Evolutionary conservation across 2,797 vertebrate species (phyloP).

Genomic region (Pseudotriccus pelzelni): DNA sequence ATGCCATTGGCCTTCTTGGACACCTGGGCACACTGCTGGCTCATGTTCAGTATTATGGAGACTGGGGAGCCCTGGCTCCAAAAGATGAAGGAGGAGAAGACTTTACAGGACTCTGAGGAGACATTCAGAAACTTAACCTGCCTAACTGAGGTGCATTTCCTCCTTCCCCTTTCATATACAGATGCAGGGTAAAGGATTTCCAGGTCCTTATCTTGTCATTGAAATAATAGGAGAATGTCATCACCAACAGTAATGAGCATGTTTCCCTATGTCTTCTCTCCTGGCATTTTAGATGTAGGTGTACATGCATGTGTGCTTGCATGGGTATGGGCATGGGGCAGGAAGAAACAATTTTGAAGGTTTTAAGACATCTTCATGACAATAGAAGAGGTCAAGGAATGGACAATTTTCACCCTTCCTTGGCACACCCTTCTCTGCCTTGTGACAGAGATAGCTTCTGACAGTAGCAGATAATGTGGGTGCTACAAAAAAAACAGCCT

Average conservation of each 20-base stretch:
- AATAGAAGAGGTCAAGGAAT: not conserved
- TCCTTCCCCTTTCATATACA: not conserved
- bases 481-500: not conserved
- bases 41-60: not conserved
- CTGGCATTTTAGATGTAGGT: not conserved
- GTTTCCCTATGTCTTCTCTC: not conserved
- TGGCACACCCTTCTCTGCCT: not conserved
- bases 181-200: not conserved
- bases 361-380: not conserved
- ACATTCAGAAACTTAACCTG: not conserved
- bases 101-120: not conserved
- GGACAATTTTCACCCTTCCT: not conserved
- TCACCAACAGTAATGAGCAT: not conserved
- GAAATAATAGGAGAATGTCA: not conserved
- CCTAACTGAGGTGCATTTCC: not conserved
- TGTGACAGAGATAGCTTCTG: not conserved
- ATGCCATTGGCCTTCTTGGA: not conserved
- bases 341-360: not conserved
- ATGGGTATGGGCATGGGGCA: accelerated
- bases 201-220: not conserved
- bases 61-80: not conserved
- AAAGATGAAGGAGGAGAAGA: not conserved
- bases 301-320: accelerated
- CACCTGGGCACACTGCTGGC: not conserved
- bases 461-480: not conserved